Base-by-base conservation (phyloP, 2,888 invertebrate genomes). In the Scaeva pyrastri region DNA sequence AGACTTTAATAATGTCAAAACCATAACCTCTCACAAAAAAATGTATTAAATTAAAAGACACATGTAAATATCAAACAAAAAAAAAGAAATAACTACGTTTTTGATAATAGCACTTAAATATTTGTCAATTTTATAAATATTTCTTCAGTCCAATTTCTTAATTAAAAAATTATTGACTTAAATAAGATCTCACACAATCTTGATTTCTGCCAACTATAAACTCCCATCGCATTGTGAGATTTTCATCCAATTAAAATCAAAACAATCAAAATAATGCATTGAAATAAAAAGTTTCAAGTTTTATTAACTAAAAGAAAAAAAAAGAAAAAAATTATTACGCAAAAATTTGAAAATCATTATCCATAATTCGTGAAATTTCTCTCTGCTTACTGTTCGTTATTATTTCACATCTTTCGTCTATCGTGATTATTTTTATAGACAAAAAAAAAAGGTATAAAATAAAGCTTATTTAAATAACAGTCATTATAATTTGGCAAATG, bases 311-410 rank as follows among this genome's bases (percentile, higher is more conserved):
- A 36, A 16, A 10, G n/a, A 41, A 41, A 16, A 39, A 55, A 55
- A 11, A n/a, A 10, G 2, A 36, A 56, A 50, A 43, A 36, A 36
- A 19, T 36, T 50, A 70, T 39, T 60, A 50, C 19, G 23, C 16
- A 58, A 19, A n/a, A 77, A 41, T 52, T 26, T 41, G 11, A 19
- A 45, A 19, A 64, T 64, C 8, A 58, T 58, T 48, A 41, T 55
- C 60, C 36, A 64, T 52, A 36, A 23, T 71, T 62, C 14, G 31
- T 78, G 43, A 36, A 71, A 71, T 52, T 50, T 70, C 70, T 76
- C 70, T 50, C 26, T 39, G 26, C 8, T 19, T 16, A 39, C 39
- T 19, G 21, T 10, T 36, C 12, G 6, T 58, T 58, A 39, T 21
- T 36, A 19, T 43, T 55, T 55, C 62, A 64, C 64, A 48, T 71